Conservation (phyloP, 1,140 invertebrate species). For the Pachypeltis micranthus region DNA sequence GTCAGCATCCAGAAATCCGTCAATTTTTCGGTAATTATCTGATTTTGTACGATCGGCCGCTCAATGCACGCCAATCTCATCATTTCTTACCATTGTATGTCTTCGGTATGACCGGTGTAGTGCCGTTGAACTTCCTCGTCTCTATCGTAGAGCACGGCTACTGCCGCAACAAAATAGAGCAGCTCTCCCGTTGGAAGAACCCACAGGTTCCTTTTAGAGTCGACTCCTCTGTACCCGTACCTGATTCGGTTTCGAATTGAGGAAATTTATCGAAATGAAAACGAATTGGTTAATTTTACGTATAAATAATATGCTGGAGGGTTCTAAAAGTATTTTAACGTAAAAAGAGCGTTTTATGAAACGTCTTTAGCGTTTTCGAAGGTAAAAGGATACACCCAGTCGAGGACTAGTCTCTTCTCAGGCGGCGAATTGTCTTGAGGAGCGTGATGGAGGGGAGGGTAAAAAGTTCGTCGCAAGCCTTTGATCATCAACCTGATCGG, state of each 20-base stretch:
- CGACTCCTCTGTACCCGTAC: slow-evolving; percentile 83
- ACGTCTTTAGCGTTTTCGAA: too few relatives aligned
- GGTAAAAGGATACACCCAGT: slow-evolving; percentile 77
- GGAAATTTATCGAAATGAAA: too few relatives aligned
- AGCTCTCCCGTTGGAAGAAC: slow-evolving; percentile 84
- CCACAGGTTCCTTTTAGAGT: slow-evolving; percentile 78
- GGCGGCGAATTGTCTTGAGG: slow-evolving; percentile 71
- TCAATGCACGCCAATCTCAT: too few relatives aligned
- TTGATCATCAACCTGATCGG: slow-evolving; percentile 70
- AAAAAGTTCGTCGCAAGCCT: slow-evolving; percentile 70
- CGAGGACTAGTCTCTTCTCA: slow-evolving; percentile 71
- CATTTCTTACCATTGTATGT: slow-evolving; percentile 53
- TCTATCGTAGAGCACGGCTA: slow-evolving; percentile 81
- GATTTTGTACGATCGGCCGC: too few relatives aligned
- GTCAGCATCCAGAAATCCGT: too few relatives aligned
- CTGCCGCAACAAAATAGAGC: slow-evolving; percentile 82
- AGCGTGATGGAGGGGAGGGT: slow-evolving; percentile 70
- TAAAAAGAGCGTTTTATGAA: too few relatives aligned
- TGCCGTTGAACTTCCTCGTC: slow-evolving; percentile 84
- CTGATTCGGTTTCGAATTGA: too few relatives aligned
- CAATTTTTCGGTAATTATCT: too few relatives aligned
- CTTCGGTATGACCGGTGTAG: slow-evolving; percentile 87
- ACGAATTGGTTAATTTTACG: too few relatives aligned
- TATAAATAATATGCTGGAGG: too few relatives aligned
- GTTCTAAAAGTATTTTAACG: too few relatives aligned